phyloP scores from a whole-genome alignment of 2,797 vertebrate genomes.

The Clarias pachynema region DNA sequence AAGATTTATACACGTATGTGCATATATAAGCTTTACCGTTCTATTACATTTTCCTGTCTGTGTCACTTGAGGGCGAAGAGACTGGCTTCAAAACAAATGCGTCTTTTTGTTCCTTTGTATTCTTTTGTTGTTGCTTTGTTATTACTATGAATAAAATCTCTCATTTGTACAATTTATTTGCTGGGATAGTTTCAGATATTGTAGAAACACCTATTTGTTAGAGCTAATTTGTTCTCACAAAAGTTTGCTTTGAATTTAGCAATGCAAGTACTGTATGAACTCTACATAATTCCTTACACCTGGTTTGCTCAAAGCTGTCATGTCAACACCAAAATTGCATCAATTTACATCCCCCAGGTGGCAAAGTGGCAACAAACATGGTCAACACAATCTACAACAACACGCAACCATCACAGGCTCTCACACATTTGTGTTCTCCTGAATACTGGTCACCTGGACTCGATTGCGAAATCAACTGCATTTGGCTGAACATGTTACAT shows the following conservation, averaged over 20 bases:
- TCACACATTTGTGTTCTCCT: too few species aligned
- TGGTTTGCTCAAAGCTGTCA: background rate
- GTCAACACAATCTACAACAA: too few species aligned
- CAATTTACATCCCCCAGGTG: too few species aligned
- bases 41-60: background rate
- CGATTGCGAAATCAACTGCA: slow-evolving; percentile 31
- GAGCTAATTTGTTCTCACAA: background rate
- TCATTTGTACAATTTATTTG: background rate
- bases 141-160: background rate
- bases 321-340: too few species aligned
- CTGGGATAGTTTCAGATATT: background rate
- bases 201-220: background rate
- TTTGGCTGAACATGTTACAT: slow-evolving; percentile 53
- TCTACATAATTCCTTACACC: background rate
- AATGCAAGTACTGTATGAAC: background rate
- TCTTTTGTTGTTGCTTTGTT: background rate
- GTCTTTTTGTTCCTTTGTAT: background rate
- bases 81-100: background rate
- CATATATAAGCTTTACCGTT: background rate
- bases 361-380: too few species aligned
- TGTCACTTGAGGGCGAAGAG: background rate
- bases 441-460: too few species aligned
- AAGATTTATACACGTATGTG: too few species aligned
- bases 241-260: background rate
- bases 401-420: too few species aligned